A percentile compares a stretch with the other conserved stretches of the same genome.
These are phyloP conservation scores for Puma concolor DNA, from an alignment of 2,113 vertebrate species.

Conservation along the genomic window DNA sequence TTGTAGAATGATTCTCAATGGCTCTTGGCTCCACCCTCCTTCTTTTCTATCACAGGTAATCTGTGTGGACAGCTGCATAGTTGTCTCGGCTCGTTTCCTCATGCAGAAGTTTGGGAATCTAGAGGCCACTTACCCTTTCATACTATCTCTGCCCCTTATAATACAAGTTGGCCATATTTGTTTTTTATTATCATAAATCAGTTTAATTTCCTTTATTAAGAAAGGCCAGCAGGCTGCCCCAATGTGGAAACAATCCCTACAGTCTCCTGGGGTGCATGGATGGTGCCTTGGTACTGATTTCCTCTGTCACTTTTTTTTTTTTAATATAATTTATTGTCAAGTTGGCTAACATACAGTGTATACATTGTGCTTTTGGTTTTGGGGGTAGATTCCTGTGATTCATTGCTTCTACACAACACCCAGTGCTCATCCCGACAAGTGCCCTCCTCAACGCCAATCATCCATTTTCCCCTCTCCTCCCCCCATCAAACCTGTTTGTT, in stretches of 20 bases:
- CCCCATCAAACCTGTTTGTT: too few relatives aligned
- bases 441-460: too few relatives aligned
- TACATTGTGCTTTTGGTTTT: too few relatives aligned
- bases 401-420: too few relatives aligned
- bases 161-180: background rate
- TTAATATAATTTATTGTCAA: too few relatives aligned
- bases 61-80: background rate
- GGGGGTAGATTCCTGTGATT: too few relatives aligned
- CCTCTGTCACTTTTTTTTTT: background rate
- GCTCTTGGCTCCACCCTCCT: background rate
- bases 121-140: background rate
- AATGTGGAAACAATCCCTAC: background rate
- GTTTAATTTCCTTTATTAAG: conserved; percentile 60
- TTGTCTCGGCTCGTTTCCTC: background rate
- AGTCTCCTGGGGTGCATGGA: rapidly evolving
- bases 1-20: background rate
- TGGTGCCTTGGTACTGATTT: background rate
- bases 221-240: background rate
- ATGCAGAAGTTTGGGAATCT: background rate
- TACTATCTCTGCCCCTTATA: background rate
- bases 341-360: too few relatives aligned
- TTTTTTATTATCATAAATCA: background rate
- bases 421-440: too few relatives aligned
- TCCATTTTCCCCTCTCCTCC: too few relatives aligned
- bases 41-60: background rate